Percentiles rank a stretch among this genome's conserved stretches.
Evolutionary conservation across 2,797 vertebrate species (phyloP).

Genomic region (Sebastes steindachneri): DNA sequence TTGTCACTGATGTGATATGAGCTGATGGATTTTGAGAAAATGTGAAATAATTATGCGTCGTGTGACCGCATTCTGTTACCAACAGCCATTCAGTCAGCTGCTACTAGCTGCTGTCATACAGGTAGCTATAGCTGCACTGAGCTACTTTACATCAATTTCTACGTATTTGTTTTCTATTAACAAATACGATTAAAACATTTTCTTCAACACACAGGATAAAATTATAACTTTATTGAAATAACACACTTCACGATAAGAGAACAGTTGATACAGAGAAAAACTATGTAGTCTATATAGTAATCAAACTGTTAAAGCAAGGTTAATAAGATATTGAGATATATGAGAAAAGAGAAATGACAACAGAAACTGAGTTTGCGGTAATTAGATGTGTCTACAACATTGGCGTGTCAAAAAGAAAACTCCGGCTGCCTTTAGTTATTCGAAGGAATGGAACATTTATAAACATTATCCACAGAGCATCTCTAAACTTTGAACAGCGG

Average conservation of each 20-base stretch:
- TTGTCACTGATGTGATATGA: slow-evolving; percentile 15
- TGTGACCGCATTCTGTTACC: not conserved
- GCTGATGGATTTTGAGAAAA: slow-evolving; percentile 3
- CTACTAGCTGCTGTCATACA: not conserved
- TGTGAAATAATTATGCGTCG: not conserved
- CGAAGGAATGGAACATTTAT: not conserved
- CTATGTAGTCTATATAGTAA: not conserved
- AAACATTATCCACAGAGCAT: not conserved
- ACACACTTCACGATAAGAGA: not conserved
- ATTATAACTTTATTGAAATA: not conserved
- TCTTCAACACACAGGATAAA: too few species aligned
- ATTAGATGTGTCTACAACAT: not conserved
- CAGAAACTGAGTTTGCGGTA: not conserved
- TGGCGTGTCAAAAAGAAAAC: not conserved
- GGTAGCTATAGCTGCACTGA: not conserved
- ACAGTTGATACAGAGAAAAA: not conserved
- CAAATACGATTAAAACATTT: too few species aligned
- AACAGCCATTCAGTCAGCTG: not conserved
- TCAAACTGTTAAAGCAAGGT: not conserved
- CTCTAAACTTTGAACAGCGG: not conserved
- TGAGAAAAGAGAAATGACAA: not conserved
- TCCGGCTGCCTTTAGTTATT: not conserved
- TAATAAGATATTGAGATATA: not conserved
- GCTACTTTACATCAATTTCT: not conserved
- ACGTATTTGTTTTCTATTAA: too few species aligned